Base-by-base conservation (phyloP, 1,140 invertebrate genomes). In the Bicyclus anynana region DNA sequence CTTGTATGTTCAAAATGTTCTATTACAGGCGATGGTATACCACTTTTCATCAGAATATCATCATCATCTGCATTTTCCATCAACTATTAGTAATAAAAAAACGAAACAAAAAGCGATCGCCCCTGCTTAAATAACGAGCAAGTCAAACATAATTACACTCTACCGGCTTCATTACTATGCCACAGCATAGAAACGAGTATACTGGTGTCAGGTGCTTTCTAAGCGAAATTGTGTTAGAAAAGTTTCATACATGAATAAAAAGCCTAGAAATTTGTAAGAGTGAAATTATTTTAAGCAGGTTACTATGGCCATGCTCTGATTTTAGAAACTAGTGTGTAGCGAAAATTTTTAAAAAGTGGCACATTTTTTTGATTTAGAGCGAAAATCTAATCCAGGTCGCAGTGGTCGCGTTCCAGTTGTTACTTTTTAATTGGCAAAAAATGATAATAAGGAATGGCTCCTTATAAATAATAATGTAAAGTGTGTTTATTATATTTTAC, bases 181-280 rank as follows among this genome's bases (percentile, higher is more conserved):
- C 37, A 40, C 37, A 14, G 14, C 37, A 40, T 40, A 40, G 37
- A 40, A 40, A 0, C 17, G 13, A 17, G 13, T 16, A 5, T 40
- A 40, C 29, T 33, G 29, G 29, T 33, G 29, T 29, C 29, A 33
- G 29, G 37, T 7, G 16, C 37, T 40, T 40, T 40, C 37, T 40
- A 40, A 40, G 37, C 37, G 13, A 40, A 40, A 40, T 40, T 40
- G 37, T 14, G 37, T 40, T 40, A 40, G 37, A 40, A 40, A 40
- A 16, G 17, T 40, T 40, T 40, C 37, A 40, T 5, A 12, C 10
- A 40, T 40, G 37, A 40, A 40, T 40, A 40, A 40, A 12, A 14
- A 14, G 13, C 37, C 37, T 40, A 40, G 37, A 40, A 40, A 40
- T 40, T 40, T 40, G 37, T 40, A 40, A 40, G 16, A 16, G 37